phyloP scores from a whole-genome alignment of 2,888 invertebrate species.

The Gryllus longicercus region DNA sequence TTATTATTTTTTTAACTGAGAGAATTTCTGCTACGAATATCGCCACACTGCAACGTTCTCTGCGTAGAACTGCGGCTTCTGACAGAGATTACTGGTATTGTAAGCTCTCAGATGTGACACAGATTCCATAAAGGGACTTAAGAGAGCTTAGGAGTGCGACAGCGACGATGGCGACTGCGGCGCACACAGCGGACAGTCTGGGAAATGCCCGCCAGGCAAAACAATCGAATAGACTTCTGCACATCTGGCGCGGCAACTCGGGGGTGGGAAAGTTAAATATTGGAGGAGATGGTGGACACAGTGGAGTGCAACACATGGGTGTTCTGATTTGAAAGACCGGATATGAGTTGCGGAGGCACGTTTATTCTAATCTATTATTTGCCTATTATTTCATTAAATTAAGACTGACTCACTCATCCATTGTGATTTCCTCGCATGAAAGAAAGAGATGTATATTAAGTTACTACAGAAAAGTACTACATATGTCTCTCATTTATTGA shows the following conservation, averaged over 20 bases:
- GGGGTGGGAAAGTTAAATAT: background rate
- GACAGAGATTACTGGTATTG: background rate
- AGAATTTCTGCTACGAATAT: background rate
- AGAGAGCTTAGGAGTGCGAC: background rate
- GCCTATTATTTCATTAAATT: too few species aligned
- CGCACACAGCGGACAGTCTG: background rate
- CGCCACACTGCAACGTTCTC: background rate
- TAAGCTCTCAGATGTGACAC: constrained; percentile 6
- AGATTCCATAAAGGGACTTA: constrained; percentile 17
- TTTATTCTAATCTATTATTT: too few species aligned
- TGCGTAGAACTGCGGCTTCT: background rate
- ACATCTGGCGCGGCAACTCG: background rate
- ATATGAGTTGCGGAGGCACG: background rate
- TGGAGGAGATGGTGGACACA: background rate
- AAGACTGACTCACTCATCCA: too few species aligned
- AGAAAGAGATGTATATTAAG: too few species aligned
- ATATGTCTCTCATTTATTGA: too few species aligned
- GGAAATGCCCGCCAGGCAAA: background rate
- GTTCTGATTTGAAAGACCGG: background rate
- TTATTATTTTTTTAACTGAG: background rate
- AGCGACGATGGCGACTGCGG: background rate
- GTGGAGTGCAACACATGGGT: background rate
- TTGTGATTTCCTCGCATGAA: too few species aligned
- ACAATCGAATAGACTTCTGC: background rate
- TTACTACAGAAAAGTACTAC: too few species aligned